Evolutionary conservation across 2,113 vertebrate genomes (phyloP), one percentile per base, ranked within the genome.

Genomic region (Rana temporaria): DNA sequence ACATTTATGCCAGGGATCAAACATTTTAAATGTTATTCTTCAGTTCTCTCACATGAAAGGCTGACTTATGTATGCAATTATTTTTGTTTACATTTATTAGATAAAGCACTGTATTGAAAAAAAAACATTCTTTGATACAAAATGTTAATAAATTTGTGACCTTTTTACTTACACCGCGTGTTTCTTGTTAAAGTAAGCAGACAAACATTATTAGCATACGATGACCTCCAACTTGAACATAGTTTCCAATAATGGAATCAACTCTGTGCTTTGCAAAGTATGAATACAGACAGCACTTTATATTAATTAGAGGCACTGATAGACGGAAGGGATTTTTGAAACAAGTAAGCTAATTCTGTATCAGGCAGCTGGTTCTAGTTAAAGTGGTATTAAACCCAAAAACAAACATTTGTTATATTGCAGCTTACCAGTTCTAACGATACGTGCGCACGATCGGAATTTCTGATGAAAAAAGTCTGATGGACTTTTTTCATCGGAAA

Each of bases 121-220:
- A 71, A 48, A 48, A 71, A 74, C 71, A 59, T 74, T 74, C 18
- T 74, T 57, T 80, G 66, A 70, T 32, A 80, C 18, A 30, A 71
- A 81, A 81, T 81, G 59, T 59, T 71, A 62, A 68, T 81, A 48
- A 63, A 81, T 71, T 56, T 63, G 34, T 68, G 17, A 81, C 67
- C 79, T 72, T 73, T 63, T 60, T 15, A 20, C 42, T 20, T 72
- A 64, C 34, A 42, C 22, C 26, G 17, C 19, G 20, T 74, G 30
- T 34, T 59, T 30, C 30, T 19, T 20, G 14, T 74, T n/a, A 59
- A 59, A 59, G 7, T 74, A 57, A 73, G 24, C 71, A 73, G 55
- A 1, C 42, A 4, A 73, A 73, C 19, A 24, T 16, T 34, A 34
- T 73, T 73, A 34, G 55, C 53, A 73, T 71, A 20, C 15, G 6